A percentile compares a stretch with the other conserved stretches of the same genome.
These are phyloP conservation scores for Oncopodura yosiiana DNA, from an alignment of 1,140 invertebrate species.

Conservation along the genomic window DNA sequence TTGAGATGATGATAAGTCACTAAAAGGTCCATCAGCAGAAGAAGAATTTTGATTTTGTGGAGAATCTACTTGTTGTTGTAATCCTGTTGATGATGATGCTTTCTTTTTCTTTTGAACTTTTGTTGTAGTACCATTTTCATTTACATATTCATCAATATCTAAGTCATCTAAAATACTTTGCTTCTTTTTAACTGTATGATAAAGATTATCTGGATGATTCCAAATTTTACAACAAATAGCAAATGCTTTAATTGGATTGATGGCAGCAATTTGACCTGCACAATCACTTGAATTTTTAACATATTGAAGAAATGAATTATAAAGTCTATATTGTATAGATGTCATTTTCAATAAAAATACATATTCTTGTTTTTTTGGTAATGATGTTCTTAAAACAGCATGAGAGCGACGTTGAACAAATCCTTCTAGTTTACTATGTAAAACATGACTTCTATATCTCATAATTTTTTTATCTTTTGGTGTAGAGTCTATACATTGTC, in stretches of 20 bases:
- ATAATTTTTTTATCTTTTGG: slow-evolving; percentile 79
- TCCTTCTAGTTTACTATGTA: slow-evolving; percentile 78
- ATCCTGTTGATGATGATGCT: slow-evolving; percentile 4
- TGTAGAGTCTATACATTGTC: slow-evolving; percentile 85
- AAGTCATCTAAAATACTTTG: slow-evolving; percentile 55
- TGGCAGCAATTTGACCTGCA: slow-evolving; percentile 70
- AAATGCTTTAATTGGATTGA: slow-evolving; percentile 94
- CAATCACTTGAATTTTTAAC: slow-evolving; percentile 36
- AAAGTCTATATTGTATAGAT: slow-evolving; percentile 71
- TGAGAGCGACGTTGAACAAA: slow-evolving; percentile 66
- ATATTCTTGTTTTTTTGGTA: slow-evolving; percentile 86
- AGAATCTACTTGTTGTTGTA: neutral
- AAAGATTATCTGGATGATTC: slow-evolving; percentile 51
- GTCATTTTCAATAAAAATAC: slow-evolving; percentile 82
- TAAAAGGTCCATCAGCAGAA: neutral
- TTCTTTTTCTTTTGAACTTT: slow-evolving; percentile 38
- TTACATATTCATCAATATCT: slow-evolving; percentile 69
- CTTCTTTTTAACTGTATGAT: slow-evolving; percentile 33
- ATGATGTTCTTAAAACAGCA: slow-evolving; percentile 65
- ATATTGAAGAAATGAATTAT: slow-evolving; percentile 70
- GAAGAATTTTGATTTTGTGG: neutral
- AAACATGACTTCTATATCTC: slow-evolving; percentile 77
- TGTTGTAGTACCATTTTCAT: slow-evolving; percentile 40
- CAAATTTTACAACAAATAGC: slow-evolving; percentile 99
- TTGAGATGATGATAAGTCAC: slow-evolving; percentile 5